Base-by-base conservation (phyloP, 2,113 vertebrate genomes). In the Erinaceus europaeus region DNA sequence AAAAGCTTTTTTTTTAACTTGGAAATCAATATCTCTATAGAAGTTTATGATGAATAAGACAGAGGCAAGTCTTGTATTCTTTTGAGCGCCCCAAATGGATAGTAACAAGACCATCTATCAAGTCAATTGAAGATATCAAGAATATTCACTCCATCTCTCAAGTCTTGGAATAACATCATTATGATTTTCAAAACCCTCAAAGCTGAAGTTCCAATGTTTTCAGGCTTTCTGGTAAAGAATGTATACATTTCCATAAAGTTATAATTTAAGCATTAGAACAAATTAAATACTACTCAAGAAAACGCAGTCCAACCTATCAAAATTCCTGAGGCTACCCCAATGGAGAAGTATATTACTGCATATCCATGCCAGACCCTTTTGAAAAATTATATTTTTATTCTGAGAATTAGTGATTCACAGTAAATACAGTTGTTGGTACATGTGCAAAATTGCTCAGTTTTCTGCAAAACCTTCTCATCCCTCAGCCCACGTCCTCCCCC, bases 1-100 rank as follows among this genome's bases (percentile, higher is more conserved):
- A 50, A 91, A 29, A 76, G 2, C 23, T 77, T 27, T 29, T 27
- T 29, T 80, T 55, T 90, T 79, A 23, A 64, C 25, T 64, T 73
- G 46, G 73, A 74, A 82, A 83, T 90, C 14, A 78, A 50, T 74
- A 78, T 29, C 21, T 64, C 46, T 27, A 36, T 21, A 61, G 36
- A 62, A 40, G 69, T 32, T 78, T 74, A 62, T 75, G 32, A 65
- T 69, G 14, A 75, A 61, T 36, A 81, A n/a, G n/a, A 75, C 34
- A 74, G 1, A 76, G 21, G 14, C 9, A 68, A 85, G 23, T 27
- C 59, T 10, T 69, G 21, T 53, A 80, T 75, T 59, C 21, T 67
- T 36, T 65, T 15, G n/a, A n/a, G n/a, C n/a, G n/a, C n/a, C n/a
- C n/a, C n/a, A n/a, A n/a, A n/a, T n/a, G n/a, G 20, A 42, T 18